Percentiles rank a stretch among this genome's conserved stretches.
Evolutionary conservation across 2,797 vertebrate species (phyloP).

Genomic region (Macropodus opercularis): DNA sequence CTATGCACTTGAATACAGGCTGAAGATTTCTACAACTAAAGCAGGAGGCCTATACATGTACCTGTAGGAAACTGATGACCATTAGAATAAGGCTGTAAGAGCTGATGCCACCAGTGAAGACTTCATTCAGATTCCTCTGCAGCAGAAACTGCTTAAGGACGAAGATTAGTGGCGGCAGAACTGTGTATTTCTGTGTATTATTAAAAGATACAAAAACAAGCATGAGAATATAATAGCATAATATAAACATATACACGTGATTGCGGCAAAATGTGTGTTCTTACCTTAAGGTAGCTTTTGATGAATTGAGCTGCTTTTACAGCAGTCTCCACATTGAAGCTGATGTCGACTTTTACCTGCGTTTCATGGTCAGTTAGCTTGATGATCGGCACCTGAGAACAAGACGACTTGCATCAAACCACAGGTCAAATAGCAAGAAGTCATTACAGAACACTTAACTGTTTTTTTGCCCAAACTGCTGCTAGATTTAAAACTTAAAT

Average conservation of each 20-base stretch:
- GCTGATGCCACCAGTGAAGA: conserved; percentile 98
- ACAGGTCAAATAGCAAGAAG: background rate
- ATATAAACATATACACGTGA: too few relatives aligned
- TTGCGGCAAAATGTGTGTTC: background rate
- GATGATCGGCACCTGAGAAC: conserved; percentile 93
- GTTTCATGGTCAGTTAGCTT: conserved; percentile 97
- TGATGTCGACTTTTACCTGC: conserved; percentile 97
- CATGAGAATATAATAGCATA: too few relatives aligned
- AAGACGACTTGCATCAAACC: conserved; percentile 1
- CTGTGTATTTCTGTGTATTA: conserved; percentile 95
- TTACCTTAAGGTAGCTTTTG: conserved; percentile 94
- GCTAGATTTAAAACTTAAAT: too few relatives aligned
- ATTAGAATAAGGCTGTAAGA: conserved; percentile 99
- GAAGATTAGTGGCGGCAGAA: conserved; percentile 97
- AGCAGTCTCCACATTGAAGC: conserved; percentile 97
- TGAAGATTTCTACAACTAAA: background rate
- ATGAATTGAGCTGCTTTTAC: conserved; percentile 97
- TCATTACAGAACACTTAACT: too few relatives aligned
- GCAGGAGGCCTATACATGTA: conserved; percentile 47
- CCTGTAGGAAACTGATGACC: conserved; percentile 99
- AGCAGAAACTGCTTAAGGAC: conserved; percentile 98
- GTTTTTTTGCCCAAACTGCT: too few relatives aligned
- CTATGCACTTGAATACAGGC: background rate
- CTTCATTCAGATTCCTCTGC: conserved; percentile 97
- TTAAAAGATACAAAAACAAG: conserved; percentile 46